phyloP scores from a whole-genome alignment of 2,888 invertebrate genomes.

The Metallyticus violacea region DNA sequence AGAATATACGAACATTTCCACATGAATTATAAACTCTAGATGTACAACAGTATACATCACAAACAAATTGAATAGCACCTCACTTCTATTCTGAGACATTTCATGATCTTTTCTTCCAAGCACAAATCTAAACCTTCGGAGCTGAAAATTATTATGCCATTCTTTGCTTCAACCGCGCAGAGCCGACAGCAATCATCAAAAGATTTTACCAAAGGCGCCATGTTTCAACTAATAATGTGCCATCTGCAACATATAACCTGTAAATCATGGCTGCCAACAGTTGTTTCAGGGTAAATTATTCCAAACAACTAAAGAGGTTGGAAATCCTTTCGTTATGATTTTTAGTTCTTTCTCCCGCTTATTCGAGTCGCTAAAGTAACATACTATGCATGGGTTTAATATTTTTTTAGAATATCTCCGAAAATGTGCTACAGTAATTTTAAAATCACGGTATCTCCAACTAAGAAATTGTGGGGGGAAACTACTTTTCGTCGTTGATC shows the following conservation, averaged over 20 bases:
- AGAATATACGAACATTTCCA: not conserved
- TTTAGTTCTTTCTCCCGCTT: too few species aligned
- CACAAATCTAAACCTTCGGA: slow-evolving; percentile 26
- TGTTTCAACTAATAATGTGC: slow-evolving; percentile 8
- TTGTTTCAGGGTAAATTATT: too few species aligned
- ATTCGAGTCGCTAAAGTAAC: too few species aligned
- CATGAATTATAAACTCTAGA: not conserved
- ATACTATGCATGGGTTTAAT: too few species aligned
- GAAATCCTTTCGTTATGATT: too few species aligned
- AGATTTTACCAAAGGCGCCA: slow-evolving; percentile 22
- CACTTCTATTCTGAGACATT: slow-evolving; percentile 31
- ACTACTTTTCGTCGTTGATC: too few species aligned
- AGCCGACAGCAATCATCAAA: slow-evolving; percentile 30
- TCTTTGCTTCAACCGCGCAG: slow-evolving; percentile 29
- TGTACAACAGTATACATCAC: not conserved
- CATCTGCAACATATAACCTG: not conserved
- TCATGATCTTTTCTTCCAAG: slow-evolving; percentile 30
- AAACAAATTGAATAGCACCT: not conserved
- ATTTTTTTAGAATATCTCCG: too few species aligned
- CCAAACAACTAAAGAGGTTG: too few species aligned
- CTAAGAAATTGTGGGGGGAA: too few species aligned
- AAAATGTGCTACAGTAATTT: too few species aligned
- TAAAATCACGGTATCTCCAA: too few species aligned
- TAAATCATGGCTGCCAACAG: too few species aligned
- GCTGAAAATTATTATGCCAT: slow-evolving; percentile 29